Base-by-base conservation (phyloP, 1,140 invertebrate species). In the Chionoecetes opilio region DNA sequence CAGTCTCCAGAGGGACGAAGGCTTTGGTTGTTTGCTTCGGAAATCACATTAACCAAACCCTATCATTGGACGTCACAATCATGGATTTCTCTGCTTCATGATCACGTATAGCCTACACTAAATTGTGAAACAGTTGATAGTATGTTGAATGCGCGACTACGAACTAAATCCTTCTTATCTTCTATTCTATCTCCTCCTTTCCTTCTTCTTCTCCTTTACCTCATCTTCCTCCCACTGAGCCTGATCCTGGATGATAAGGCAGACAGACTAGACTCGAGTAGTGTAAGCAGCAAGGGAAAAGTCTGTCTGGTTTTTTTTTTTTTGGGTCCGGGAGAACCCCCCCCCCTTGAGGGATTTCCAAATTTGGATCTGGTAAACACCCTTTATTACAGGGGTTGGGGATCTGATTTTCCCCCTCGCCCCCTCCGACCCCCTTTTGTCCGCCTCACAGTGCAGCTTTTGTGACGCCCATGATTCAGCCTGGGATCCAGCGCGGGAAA, bases 361-460 rank as follows among this genome's bases (percentile, higher is more conserved):
- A 92, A 75, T 35, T 84, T 90, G 94, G 86, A 92, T 95, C 94
- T 95, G 38, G 94, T 95, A 95, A 92, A n/a, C n/a, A n/a, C 94
- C 92, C 94, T 92, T 95, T 90, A 95, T 95, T 95, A 95, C 94
- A 95, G 94, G 94, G 94, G 94, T 95, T 86, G 94, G 94, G 91
- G 92, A 95, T 95, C 94, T 95, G 94, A 95, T 95, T n/a, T n/a
- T n/a, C 94, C 82, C 82, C 94, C 94, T 92, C 90, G 63, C 85
- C 90, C 94, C 91, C 90, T 91, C 82, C 41, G 31, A 85, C 29
- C 41, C 82, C 85, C 94, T 88, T 88, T 95, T 95, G 90, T 95
- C 35, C 82, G 38, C 88, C 63, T 53, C 34, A 95, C 75, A 92
- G 93, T 94, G 87, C 86, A 90, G 91, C 53, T 92, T n/a, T 95